These are phyloP conservation scores for Chymomyza procnemis DNA, from an alignment of 2,888 invertebrate genomes.

Conservation along the genomic window DNA sequence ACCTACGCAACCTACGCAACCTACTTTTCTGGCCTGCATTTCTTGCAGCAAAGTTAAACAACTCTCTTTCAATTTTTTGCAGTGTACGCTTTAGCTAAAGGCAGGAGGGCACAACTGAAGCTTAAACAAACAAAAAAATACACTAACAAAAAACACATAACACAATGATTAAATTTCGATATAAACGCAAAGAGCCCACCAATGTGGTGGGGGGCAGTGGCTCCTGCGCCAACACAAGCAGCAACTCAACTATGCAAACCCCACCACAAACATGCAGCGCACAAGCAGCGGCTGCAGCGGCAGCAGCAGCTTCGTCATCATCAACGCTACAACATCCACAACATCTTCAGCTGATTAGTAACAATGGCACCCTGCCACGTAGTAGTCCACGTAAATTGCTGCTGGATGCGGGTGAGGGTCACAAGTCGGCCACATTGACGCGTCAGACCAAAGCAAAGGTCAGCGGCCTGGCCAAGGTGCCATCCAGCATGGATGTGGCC, in stretches of 20 bases:
- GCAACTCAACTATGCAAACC: conserved; percentile 25
- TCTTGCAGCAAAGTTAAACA: not conserved
- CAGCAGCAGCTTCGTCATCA: not conserved
- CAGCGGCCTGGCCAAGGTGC: conserved; percentile 67
- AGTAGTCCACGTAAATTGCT: conserved; percentile 73
- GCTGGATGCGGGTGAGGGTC: conserved; percentile 56
- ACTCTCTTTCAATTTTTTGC: not conserved
- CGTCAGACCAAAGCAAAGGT: conserved; percentile 58
- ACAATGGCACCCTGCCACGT: conserved; percentile 73
- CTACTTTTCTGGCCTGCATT: not conserved
- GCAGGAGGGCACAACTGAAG: not conserved
- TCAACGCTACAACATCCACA: conserved; percentile 61
- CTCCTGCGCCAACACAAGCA: conserved; percentile 1
- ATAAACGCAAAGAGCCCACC: conserved; percentile 82
- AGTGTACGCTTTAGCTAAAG: conserved; percentile 3
- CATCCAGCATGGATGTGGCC: conserved; percentile 70
- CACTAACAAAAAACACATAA: conserved; percentile 6
- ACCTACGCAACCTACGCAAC: not conserved
- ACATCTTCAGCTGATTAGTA: conserved; percentile 62
- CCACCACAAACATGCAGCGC: conserved; percentile 17
- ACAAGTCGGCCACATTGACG: conserved; percentile 74
- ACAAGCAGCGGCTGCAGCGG: conserved; percentile 1
- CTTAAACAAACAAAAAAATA: not conserved
- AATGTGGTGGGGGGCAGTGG: conserved; percentile 60
- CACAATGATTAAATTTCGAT: conserved; percentile 83